A percentile compares a stretch with the other conserved stretches of the same genome.
Conservation (phyloP, 2,113 vertebrate species). For the Aramus guarauna region DNA sequence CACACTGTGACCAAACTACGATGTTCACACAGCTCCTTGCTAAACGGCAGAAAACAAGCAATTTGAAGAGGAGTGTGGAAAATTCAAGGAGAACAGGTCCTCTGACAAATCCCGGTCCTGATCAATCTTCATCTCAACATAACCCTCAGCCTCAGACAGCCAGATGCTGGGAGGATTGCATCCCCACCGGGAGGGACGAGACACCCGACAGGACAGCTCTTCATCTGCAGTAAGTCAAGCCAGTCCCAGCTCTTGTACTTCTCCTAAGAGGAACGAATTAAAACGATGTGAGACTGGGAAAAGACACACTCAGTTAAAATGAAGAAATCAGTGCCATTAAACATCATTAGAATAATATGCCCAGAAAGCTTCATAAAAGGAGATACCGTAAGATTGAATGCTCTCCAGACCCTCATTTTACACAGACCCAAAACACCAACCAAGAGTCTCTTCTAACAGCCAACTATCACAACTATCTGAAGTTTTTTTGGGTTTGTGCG, state of each 20-base stretch:
- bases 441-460: neutral
- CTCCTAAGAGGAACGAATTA: neutral
- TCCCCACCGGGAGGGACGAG: neutral
- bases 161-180: neutral
- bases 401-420: slow-evolving; percentile 48
- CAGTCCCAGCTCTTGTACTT: neutral
- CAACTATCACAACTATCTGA: neutral
- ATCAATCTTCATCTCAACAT: neutral
- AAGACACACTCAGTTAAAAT: slow-evolving; percentile 31
- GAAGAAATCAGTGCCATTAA: slow-evolving; percentile 47
- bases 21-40: neutral
- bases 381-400: slow-evolving; percentile 1
- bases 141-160: neutral
- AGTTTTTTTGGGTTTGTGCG: neutral
- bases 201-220: neutral
- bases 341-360: slow-evolving; percentile 34
- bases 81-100: neutral
- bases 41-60: neutral
- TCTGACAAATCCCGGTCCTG: neutral
- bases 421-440: neutral
- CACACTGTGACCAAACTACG: neutral
- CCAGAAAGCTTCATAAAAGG: slow-evolving; percentile 51
- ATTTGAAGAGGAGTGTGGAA: neutral
- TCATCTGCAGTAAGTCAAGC: neutral
- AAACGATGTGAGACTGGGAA: neutral